Evolutionary conservation across 2,797 vertebrate genomes (phyloP), one percentile per base, ranked within the genome.

Genomic region (Astyanax mexicanus): DNA sequence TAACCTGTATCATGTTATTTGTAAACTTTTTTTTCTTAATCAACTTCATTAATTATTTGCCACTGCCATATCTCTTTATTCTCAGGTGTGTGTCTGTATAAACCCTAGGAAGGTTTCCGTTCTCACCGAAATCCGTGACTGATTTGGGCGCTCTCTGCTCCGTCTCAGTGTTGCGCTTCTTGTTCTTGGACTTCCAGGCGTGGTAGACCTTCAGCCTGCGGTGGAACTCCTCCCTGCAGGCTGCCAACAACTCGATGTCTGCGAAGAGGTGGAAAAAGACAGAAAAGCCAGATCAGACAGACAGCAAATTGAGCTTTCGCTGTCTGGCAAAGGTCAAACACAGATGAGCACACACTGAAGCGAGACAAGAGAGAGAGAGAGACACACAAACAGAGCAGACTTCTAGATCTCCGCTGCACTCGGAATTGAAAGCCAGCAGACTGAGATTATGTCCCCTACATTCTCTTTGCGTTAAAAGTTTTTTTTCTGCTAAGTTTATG

Each of bases 111-210:
- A 10, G 32, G 15, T 17, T 2, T 29, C 3, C 25, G 27, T 4
- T 85, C 91, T 75, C 87, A 99, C 98, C 98, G 66, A 99, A 99
- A 82, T 99, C 97, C 0, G 95, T 98, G 86, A 99, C 89, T 3
- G 95, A 99, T 85, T 98, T 99, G 0, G 98, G 98, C 83, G 96
- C 98, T 78, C 98, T 95, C 60, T 97, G 96, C 66, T 98, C 96
- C 1, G 91, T 81, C 47, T 98, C 97, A 13, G 95, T 90, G 19
- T 95, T 96, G 51, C 94, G 95, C 77, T 98, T 99, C 94, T 97
- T 99, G 83, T 99, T 99, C 94, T 96, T 99, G 86, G 98, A 96
- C 85, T 99, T 99, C 98, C 98, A 99, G 0, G 97, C 94, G 69
- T 99, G 98, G 78, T 99, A 99, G 4, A 99, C 98, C 90, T 99